These are phyloP conservation scores for Phymanthus crucifer DNA, from an alignment of 92 coral and sea anemone genomes.

Conservation along the genomic window DNA sequence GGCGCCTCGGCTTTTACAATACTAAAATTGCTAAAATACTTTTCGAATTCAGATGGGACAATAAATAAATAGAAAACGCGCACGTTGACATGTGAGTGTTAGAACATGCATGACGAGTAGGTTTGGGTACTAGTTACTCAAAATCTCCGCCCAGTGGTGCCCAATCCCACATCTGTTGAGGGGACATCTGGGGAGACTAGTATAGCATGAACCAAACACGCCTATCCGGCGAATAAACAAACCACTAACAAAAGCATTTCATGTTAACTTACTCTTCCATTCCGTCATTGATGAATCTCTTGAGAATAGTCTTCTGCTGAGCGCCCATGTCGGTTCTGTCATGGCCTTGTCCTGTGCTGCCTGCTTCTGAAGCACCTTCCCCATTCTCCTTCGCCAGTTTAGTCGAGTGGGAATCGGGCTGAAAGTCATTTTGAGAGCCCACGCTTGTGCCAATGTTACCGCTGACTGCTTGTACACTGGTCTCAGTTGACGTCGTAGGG, in stretches of 20 bases:
- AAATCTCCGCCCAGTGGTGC: too few relatives aligned
- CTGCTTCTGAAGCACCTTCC: background rate
- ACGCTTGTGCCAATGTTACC: background rate
- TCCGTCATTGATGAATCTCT: slow-evolving; percentile 88
- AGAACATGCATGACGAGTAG: too few relatives aligned
- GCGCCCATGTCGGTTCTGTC: slow-evolving; percentile 27
- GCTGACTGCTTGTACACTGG: background rate
- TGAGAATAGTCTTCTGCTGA: slow-evolving; percentile 63
- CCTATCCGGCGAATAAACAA: background rate
- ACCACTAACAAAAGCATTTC: background rate
- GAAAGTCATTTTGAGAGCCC: background rate
- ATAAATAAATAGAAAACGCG: too few relatives aligned
- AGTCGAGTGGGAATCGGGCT: background rate
- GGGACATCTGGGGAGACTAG: background rate
- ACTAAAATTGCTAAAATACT: too few relatives aligned
- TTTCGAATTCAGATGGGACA: too few relatives aligned
- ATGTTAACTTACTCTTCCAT: slow-evolving; percentile 91
- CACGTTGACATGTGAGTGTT: too few relatives aligned
- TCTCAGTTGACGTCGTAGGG: background rate
- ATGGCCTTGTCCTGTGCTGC: background rate
- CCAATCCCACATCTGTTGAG: background rate
- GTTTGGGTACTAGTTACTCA: too few relatives aligned
- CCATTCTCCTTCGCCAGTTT: background rate
- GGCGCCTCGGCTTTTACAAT: too few relatives aligned
- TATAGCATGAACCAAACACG: background rate